Percentiles rank a stretch among this genome's conserved stretches.
phyloP scores from a whole-genome alignment of 2,797 vertebrate species.

The Chromobotia macracanthus region DNA sequence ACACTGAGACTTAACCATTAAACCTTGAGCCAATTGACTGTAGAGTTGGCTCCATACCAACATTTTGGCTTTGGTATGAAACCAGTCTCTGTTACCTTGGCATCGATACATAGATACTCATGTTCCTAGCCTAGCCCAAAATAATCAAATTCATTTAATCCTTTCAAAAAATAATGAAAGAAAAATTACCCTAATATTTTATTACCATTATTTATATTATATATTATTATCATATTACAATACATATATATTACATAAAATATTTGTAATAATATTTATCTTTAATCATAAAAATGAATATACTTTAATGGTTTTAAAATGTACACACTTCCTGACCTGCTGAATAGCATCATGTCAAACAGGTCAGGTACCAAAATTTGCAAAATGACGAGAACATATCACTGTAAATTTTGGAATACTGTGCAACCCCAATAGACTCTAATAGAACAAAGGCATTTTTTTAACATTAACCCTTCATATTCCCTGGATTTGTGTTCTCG shows the following conservation, averaged over 20 bases:
- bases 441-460: conserved; percentile 20
- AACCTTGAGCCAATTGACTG: conserved; percentile 15
- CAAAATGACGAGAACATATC: too few relatives aligned
- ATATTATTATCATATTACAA: too few relatives aligned
- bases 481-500: conserved; percentile 43
- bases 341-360: too few relatives aligned
- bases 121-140: not conserved
- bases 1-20: conserved; percentile 1
- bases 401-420: too few relatives aligned
- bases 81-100: not conserved
- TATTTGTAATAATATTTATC: too few relatives aligned
- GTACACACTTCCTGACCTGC: too few relatives aligned
- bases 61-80: not conserved
- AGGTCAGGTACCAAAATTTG: too few relatives aligned
- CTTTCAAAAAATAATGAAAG: not conserved
- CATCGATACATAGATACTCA: not conserved
- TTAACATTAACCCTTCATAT: conserved; percentile 19
- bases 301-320: too few relatives aligned
- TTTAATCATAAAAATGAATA: too few relatives aligned
- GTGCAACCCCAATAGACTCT: too few relatives aligned
- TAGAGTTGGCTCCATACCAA: not conserved
- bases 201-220: too few relatives aligned
- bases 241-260: too few relatives aligned
- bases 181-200: not conserved
- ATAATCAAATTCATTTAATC: not conserved